These are phyloP conservation scores for Champsocephalus gunnari DNA, from an alignment of 2,797 vertebrate species.

Conservation along the genomic window DNA sequence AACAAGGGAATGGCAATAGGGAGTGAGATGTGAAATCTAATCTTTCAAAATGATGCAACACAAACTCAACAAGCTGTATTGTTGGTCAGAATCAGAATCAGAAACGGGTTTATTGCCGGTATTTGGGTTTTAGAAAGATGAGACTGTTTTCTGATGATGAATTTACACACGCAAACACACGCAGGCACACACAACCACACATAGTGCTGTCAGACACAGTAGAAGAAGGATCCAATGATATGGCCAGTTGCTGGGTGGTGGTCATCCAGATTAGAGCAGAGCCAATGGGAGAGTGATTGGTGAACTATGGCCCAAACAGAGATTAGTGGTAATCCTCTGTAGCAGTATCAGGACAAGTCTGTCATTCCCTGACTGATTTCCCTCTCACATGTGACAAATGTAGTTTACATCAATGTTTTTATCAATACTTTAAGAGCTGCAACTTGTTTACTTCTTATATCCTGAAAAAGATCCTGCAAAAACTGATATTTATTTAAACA, in stretches of 20 bases:
- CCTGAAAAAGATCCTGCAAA: not conserved
- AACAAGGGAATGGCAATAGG: not conserved
- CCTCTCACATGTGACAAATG: constrained; percentile 12
- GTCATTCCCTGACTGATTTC: constrained; percentile 31
- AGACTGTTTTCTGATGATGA: constrained; percentile 42
- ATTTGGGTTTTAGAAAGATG: constrained; percentile 3
- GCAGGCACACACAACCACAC: not conserved
- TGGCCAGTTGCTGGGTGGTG: constrained; percentile 31
- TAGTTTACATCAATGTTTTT: not conserved
- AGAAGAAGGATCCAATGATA: constrained; percentile 59
- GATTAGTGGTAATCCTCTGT: constrained; percentile 84
- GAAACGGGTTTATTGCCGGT: not conserved
- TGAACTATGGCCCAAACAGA: constrained; percentile 63
- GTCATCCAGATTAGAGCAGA: constrained; percentile 69
- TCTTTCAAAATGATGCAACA: not conserved
- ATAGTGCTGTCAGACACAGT: constrained; percentile 18
- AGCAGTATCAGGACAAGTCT: constrained; percentile 55
- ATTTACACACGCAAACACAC: not conserved
- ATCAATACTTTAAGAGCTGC: not conserved
- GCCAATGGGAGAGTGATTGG: constrained; percentile 66
- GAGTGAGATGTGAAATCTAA: not conserved
- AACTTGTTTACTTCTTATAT: not conserved
- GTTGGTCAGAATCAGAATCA: not conserved
- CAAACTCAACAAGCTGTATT: constrained; percentile 2
- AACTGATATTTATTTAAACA: not conserved